Evolutionary conservation across 2,888 invertebrate species (phyloP), one percentile per base, ranked within the genome.

Genomic region (Monoplex corrugatus): DNA sequence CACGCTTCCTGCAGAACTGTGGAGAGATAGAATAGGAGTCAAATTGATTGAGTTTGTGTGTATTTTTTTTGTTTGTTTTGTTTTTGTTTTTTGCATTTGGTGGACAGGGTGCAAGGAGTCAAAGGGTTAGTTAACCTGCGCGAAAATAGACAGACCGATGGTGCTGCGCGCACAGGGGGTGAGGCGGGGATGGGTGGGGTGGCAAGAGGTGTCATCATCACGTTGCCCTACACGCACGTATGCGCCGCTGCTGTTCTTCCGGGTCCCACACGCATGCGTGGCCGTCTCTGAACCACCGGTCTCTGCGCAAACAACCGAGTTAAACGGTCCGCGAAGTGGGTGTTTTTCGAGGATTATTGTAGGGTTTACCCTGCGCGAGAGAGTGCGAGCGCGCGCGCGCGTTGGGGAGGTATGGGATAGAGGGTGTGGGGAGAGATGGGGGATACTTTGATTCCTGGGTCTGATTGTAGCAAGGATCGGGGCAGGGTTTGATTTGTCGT

Each of bases 301-400:
- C 45, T 45, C 16, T 44, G 16, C 13, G 45, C 82, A 83, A 83
- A 83, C 82, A 83, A 83, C 82, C 2, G n/a, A 45, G 44, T 83
- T 83, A 45, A 83, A 32, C 44, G 32, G 45, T 43, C 23, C 45
- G 82, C 82, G 32, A 83, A 83, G 82, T 45, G 82, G 45, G 45
- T 83, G 45, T 83, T 83, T 83, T 10, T 13, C 50, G 38, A 35
- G 84, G 84, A 84, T 84, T 84, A 84, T 84, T 84, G 84, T 57
- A 23, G 84, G 35, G 50, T 84, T 84, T 57, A 84, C 57, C 23
- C 84, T 16, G 43, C 19, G 78, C 78, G 23, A n/a, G 78, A 43
- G 43, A 80, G 78, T 23, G 43, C 10, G 57, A 40, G 23, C 78
- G 78, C 43, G 5, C 3, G 43, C 40, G 40, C 43, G 40, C 43